phyloP scores from a whole-genome alignment of 1,140 invertebrate species.

The Helicoverpa zea region DNA sequence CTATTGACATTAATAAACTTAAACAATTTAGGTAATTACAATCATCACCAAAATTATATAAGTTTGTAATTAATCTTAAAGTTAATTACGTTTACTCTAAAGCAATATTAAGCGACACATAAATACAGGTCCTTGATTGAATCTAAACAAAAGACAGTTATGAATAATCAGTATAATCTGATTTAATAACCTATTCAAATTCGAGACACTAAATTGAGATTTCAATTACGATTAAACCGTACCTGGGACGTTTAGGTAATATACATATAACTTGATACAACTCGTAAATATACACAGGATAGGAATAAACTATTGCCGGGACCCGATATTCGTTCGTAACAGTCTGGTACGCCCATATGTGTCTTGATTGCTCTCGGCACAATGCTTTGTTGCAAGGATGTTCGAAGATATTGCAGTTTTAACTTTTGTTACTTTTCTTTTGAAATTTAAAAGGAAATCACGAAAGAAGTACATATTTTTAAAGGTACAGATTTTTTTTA shows the following conservation, averaged over 20 bases:
- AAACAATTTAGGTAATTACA: no score
- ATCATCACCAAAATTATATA: no score
- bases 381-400: constrained; percentile 12
- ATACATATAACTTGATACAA: not conserved
- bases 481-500: no score
- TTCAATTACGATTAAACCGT: constrained; percentile 41
- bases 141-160: constrained; percentile 23
- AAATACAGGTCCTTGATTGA: not conserved
- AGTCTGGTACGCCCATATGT: constrained; percentile 40
- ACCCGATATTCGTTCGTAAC: constrained; percentile 14
- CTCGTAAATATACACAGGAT: constrained; percentile 15
- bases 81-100: not conserved
- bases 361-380: constrained; percentile 47
- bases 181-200: constrained; percentile 38
- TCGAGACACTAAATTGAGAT: constrained; percentile 40
- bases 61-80: no score
- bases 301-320: constrained; percentile 6
- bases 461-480: not conserved
- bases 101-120: not conserved
- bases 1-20: no score
- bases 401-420: constrained; percentile 13
- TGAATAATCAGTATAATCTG: constrained; percentile 34
- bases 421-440: not conserved
- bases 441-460: no score
- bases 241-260: constrained; percentile 2